Conservation (phyloP, 2,113 vertebrate genomes). For the Leptodactylus fuscus region DNA sequence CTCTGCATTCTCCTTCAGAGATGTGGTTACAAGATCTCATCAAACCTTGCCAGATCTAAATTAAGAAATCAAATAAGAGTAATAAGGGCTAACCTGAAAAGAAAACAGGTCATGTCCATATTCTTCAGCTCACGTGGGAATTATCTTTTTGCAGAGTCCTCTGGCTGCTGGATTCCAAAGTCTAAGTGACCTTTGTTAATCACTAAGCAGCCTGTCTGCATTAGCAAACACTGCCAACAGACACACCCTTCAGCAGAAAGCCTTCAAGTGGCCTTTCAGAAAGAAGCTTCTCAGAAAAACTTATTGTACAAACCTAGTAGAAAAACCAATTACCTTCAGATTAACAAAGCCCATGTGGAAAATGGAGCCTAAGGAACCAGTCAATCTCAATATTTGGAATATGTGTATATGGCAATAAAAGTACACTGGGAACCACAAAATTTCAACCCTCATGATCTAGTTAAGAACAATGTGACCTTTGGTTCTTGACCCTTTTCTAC, state of each 20-base stretch:
- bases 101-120: slow-evolving; percentile 67
- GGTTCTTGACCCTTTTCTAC: not conserved
- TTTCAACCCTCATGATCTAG: not conserved
- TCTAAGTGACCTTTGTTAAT: slow-evolving; percentile 98
- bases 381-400: no score
- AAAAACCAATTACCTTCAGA: not conserved
- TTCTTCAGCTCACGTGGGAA: slow-evolving; percentile 79
- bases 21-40: not conserved
- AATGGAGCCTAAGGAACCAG: no score
- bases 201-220: slow-evolving; percentile 95
- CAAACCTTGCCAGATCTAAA: not conserved
- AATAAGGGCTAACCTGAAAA: slow-evolving; percentile 49
- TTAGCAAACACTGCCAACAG: slow-evolving; percentile 87
- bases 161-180: slow-evolving; percentile 96
- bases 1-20: slow-evolving; percentile 50
- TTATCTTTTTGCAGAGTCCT: slow-evolving; percentile 73
- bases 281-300: slow-evolving; percentile 24
- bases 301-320: not conserved
- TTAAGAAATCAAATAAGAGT: not conserved
- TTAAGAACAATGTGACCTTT: not conserved
- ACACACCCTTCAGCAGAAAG: slow-evolving; percentile 93
- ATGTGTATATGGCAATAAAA: not conserved
- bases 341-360: not conserved
- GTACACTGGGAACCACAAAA: not conserved
- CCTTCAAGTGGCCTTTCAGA: slow-evolving; percentile 87